Evolutionary conservation across 2,113 vertebrate genomes (phyloP), one percentile per base, ranked within the genome.

Genomic region (Chitala chitala): DNA sequence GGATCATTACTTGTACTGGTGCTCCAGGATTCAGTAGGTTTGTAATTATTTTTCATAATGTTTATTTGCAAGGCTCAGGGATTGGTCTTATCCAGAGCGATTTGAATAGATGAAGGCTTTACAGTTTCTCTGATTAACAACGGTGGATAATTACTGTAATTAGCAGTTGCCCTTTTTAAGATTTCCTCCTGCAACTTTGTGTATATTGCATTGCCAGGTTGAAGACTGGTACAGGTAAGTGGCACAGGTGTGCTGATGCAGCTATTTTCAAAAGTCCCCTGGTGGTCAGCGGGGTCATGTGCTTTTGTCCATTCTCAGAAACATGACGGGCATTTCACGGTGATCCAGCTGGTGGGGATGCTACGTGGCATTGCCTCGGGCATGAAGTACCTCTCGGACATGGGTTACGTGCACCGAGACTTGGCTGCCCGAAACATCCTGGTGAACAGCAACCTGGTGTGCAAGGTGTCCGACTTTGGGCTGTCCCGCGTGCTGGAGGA

Each of bases 401-500:
- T 90, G 73, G 89, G 89, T 54, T 92, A 90, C 77, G 83, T 92
- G 75, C 90, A 92, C 82, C 84, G 90, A 72, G 90, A 92, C 84
- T 84, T 91, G 1, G 90, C 90, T 8, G 90, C 90, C 58, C 90
- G 97, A 1, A 99, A 99, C 87, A 95, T 99, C 82, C 87, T 99
- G 83, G 95, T 98, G 78, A 95, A 99, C 58, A 94, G 94, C 29
- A 96, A 92, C 82, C 82, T 98, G 82, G 93, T 98, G 58, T 99
- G 97, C 81, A 99, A 99, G 81, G 95, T 99, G 78, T 99, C 96
- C 0, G 96, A 99, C 83, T 99, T 99, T 80, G 95, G 96, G 10
- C 94, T 98, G 78, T 98, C 97, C 38, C 92, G 97, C 71, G 90
- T 97, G 2, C 88, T 98, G 48, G 95, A 98, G 71, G 97, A 99